Percentiles rank a stretch among this genome's conserved stretches.
Evolutionary conservation across 1,140 invertebrate genomes (phyloP).

Genomic region (Meloidogyne floridensis): DNA sequence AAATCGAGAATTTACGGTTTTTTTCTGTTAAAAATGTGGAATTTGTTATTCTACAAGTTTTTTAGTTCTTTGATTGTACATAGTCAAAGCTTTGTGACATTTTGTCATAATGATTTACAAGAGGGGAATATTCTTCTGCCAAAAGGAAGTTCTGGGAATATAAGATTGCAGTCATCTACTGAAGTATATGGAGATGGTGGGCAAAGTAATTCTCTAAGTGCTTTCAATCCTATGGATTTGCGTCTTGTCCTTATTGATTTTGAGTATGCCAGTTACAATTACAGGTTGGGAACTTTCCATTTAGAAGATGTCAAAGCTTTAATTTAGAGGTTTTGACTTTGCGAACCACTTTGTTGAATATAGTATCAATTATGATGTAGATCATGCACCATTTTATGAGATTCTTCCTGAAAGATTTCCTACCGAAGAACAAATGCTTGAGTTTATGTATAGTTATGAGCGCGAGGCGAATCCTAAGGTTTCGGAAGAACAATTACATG

Average conservation of each 20-base stretch:
- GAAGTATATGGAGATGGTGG: constrained; percentile 35
- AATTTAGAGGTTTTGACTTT: constrained; percentile 62
- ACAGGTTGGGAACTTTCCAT: constrained; percentile 43
- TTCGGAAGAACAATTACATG: constrained; percentile 39
- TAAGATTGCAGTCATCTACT: constrained; percentile 58
- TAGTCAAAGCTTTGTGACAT: constrained; percentile 76
- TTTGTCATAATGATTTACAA: constrained; percentile 96
- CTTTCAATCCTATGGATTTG: constrained; percentile 64
- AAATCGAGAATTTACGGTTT: constrained; percentile 56
- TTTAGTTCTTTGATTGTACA: constrained; percentile 50
- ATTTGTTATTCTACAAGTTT: background rate
- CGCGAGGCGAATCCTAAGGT: constrained; percentile 48
- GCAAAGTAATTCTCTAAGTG: constrained; percentile 49
- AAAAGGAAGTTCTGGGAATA: constrained; percentile 65
- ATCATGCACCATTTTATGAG: constrained; percentile 58
- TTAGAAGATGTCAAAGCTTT: constrained; percentile 4
- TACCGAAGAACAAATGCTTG: constrained; percentile 57
- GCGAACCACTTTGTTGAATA: constrained; percentile 65
- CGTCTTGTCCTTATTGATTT: constrained; percentile 63
- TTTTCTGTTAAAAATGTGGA: constrained; percentile 10
- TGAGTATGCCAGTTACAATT: constrained; percentile 65
- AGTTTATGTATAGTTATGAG: constrained; percentile 62
- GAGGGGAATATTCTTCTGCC: constrained; percentile 72
- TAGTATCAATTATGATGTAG: constrained; percentile 62
- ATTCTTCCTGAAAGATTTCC: constrained; percentile 60